Conservation (phyloP, 2,888 invertebrate genomes). For the Trichacis sp. region DNA sequence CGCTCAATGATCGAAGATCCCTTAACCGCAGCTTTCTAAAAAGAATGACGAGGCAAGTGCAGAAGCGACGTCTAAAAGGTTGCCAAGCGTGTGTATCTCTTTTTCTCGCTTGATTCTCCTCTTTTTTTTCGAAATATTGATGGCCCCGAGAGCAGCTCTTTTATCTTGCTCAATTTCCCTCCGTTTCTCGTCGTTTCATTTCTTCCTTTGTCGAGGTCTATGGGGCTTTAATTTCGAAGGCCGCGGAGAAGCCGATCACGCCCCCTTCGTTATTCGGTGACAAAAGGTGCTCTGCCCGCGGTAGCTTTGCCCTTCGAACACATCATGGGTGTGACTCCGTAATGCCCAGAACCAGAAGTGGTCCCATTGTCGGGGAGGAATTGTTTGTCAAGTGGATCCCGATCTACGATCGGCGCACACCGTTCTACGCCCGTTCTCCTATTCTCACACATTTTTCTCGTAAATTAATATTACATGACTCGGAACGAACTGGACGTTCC, state of each 20-base stretch:
- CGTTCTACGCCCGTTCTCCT: conserved; percentile 11
- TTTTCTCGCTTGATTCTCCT: not conserved
- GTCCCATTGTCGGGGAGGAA: conserved; percentile 41
- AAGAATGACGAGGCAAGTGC: conserved; percentile 32
- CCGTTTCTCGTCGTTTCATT: conserved; percentile 20
- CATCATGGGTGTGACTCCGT: conserved; percentile 44
- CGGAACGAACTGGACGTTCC: conserved; percentile 12
- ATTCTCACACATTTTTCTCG: conserved; percentile 32
- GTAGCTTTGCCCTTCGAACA: conserved; percentile 39
- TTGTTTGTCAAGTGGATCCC: conserved; percentile 37
- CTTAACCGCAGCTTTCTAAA: conserved; percentile 10
- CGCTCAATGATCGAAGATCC: no score
- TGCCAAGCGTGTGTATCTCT: not conserved
- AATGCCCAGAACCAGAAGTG: conserved; percentile 38
- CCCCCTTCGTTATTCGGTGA: conserved; percentile 54
- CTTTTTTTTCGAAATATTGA: conserved; percentile 34
- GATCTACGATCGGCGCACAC: conserved; percentile 15
- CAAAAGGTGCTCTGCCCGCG: conserved; percentile 47
- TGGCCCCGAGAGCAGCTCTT: conserved; percentile 20
- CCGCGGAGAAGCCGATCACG: conserved; percentile 34
- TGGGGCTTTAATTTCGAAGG: conserved; percentile 39
- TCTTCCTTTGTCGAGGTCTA: conserved; percentile 28
- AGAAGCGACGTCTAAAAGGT: conserved; percentile 1
- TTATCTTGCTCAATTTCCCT: conserved; percentile 31
- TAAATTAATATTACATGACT: conserved; percentile 27